Base-by-base conservation (phyloP, 2,888 invertebrate genomes). In the Epicampocera succincta region DNA sequence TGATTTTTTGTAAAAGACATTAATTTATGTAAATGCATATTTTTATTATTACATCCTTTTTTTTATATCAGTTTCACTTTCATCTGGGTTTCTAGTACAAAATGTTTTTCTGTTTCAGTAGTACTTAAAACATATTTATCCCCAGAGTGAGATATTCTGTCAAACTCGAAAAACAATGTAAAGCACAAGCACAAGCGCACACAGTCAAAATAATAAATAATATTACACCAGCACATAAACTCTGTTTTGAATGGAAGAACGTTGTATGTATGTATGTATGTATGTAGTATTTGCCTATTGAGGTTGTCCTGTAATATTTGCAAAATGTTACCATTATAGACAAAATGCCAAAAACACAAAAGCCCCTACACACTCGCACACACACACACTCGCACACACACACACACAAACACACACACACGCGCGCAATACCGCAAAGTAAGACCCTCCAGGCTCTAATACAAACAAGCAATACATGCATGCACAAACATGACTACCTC, bases 271-370 rank as follows among this genome's bases (percentile, higher is more conserved):
- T n/a, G n/a, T n/a, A n/a, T n/a, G n/a, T n/a, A n/a, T n/a, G n/a
- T n/a, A n/a, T n/a, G n/a, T n/a, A n/a, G n/a, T 61, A 71, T 78
- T 77, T 80, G 56, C 50, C 60, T 76, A 76, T 81, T 78, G 46
- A 74, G 73, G 82, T 65, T 82, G 74, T 69, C 60, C 78, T 74
- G 71, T 71, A 52, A 66, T 65, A 74, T 63, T 74, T 56, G 29
- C 65, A 66, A 71, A 75, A 82, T 66, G 33, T 74, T 71, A 17
- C 40, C 21, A 21, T 44, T 61, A 66, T 25, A 52, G 65, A 72
- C 38, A 66, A 72, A 40, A 72, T 72, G 44, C 21, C 58, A 78
- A 75, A 60, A 54, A 65, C 77, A 77, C n/a, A 38, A 13, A 33
- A 66, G 21, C 38, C 46, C 46, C 40, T 40, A 54, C 44, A 54